These are phyloP conservation scores for Hydrolagus colliei DNA, from an alignment of 2,797 vertebrate genomes.

Conservation along the genomic window DNA sequence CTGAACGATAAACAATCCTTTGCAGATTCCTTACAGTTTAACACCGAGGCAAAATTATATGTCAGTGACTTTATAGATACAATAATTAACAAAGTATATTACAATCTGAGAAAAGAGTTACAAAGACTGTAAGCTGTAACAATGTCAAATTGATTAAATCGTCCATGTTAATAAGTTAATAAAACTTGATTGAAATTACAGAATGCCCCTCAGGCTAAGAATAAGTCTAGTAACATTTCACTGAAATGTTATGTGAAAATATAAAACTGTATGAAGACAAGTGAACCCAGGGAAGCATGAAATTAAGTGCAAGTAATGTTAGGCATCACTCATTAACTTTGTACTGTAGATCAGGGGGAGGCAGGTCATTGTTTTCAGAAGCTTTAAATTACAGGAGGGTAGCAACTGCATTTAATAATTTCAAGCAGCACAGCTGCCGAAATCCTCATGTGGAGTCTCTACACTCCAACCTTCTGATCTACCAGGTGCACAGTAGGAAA, in stretches of 20 bases:
- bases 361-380: neutral
- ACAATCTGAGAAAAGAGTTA: neutral
- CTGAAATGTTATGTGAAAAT: neutral
- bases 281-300: neutral
- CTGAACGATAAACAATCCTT: neutral
- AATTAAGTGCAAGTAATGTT: neutral
- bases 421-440: neutral
- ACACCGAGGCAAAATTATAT: neutral
- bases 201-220: neutral
- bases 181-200: neutral
- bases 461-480: neutral
- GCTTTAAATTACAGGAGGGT: neutral
- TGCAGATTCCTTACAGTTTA: neutral
- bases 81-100: neutral
- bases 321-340: conserved; percentile 16
- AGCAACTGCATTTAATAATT: conserved; percentile 9
- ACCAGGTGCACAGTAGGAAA: neutral
- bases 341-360: neutral
- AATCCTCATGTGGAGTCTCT: neutral
- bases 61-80: neutral
- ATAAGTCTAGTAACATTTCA: neutral
- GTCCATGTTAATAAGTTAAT: conserved; percentile 7
- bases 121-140: neutral
- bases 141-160: neutral
- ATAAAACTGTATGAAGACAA: neutral